These are phyloP conservation scores for Ceramica pisi DNA, from an alignment of 2,888 invertebrate species.

Conservation along the genomic window DNA sequence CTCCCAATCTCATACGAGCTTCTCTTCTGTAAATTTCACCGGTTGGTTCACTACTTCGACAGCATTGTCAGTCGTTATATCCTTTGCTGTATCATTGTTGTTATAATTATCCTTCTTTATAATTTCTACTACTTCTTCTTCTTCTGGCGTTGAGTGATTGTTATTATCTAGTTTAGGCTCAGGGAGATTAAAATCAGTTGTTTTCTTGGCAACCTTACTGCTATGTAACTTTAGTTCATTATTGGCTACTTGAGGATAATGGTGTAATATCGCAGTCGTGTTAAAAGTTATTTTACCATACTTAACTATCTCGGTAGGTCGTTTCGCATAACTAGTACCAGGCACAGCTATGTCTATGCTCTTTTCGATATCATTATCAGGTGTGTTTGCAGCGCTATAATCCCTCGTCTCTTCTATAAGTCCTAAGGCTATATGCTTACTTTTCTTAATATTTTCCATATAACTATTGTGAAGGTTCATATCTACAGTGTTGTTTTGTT, in stretches of 20 bases:
- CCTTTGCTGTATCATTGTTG: conserved; percentile 78
- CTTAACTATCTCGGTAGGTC: conserved; percentile 83
- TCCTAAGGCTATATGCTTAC: conserved; percentile 84
- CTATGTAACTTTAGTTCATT: conserved; percentile 64
- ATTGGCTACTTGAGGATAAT: conserved; percentile 85
- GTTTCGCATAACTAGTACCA: conserved; percentile 81
- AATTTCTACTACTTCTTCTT: conserved; percentile 43
- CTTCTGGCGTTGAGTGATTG: conserved; percentile 63
- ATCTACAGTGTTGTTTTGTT: conserved; percentile 86
- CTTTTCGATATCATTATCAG: conserved; percentile 67
- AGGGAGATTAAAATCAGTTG: conserved; percentile 79
- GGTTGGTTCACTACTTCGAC: conserved; percentile 78
- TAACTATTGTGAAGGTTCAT: conserved; percentile 87
- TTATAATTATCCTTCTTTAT: conserved; percentile 78
- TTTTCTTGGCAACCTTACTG: conserved; percentile 73
- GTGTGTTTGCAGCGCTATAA: conserved; percentile 76
- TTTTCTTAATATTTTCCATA: conserved; percentile 85
- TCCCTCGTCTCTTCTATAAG: conserved; percentile 85
- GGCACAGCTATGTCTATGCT: conserved; percentile 78
- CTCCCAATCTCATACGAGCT: conserved; percentile 87
- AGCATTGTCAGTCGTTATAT: conserved; percentile 70
- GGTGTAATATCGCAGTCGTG: conserved; percentile 87
- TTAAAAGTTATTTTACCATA: conserved; percentile 88
- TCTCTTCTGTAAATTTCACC: conserved; percentile 87
- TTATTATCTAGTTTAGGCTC: conserved; percentile 82